Conservation (phyloP, 2,888 invertebrate genomes). For the Macrosiphum euphorbiae region DNA sequence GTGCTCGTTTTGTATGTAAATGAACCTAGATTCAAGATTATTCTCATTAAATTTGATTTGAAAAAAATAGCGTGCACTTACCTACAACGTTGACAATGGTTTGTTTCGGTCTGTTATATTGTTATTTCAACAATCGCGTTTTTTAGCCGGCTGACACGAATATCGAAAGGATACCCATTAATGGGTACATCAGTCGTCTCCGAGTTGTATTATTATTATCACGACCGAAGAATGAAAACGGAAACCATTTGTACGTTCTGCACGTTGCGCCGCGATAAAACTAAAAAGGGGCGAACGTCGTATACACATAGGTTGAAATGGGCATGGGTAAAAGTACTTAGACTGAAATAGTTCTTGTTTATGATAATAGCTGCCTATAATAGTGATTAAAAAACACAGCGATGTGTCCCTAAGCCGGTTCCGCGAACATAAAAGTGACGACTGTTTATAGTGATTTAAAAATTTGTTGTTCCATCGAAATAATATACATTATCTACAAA, state of each 20-base stretch:
- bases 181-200: background rate
- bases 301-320: background rate
- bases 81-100: background rate
- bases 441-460: constrained; percentile 22
- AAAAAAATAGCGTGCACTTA: background rate
- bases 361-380: background rate
- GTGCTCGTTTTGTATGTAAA: background rate
- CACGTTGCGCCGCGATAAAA: constrained; percentile 17
- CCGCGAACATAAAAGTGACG: background rate
- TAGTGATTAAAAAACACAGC: constrained; percentile 35
- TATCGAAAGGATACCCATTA: constrained; percentile 3
- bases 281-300: constrained; percentile 21
- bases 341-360: background rate
- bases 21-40: background rate
- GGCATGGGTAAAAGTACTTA: background rate
- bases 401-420: background rate
- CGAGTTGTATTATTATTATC: background rate
- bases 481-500: background rate
- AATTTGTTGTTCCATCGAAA: background rate
- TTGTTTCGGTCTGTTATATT: background rate
- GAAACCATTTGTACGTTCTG: constrained; percentile 25
- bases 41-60: background rate
- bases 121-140: background rate
- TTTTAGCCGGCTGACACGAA: background rate
- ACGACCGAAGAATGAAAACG: background rate